Evolutionary conservation across 2,888 invertebrate genomes (phyloP).

Genomic region (Amphipoea lucens): DNA sequence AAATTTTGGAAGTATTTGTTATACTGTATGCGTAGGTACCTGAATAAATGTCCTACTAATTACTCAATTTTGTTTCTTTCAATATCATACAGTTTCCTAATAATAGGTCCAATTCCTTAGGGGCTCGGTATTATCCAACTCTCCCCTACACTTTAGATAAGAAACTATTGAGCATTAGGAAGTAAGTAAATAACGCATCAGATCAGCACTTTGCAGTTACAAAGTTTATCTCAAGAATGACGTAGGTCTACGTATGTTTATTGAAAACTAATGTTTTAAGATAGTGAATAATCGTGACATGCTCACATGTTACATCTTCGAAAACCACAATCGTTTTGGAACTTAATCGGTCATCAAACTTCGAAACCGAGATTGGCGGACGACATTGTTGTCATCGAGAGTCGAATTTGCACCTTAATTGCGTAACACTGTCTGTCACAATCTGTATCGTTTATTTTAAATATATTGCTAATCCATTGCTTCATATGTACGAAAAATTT

Average conservation of each 20-base stretch:
- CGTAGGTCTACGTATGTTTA: not conserved
- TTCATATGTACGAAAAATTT: not conserved
- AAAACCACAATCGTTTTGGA: not conserved
- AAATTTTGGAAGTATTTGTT: no score
- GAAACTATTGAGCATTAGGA: constrained; percentile 15
- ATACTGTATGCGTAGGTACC: no score
- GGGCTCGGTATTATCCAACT: no score
- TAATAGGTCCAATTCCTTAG: no score
- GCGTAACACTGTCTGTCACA: no score
- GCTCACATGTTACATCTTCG: not conserved
- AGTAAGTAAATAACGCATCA: constrained; percentile 22
- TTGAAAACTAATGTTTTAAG: constrained; percentile 5
- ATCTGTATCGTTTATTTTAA: no score
- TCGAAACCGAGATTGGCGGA: not conserved
- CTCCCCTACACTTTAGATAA: constrained; percentile 13
- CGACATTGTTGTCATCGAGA: not conserved
- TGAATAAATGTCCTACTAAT: no score
- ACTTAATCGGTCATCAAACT: not conserved
- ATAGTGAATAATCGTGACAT: not conserved
- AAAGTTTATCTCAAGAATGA: constrained; percentile 32
- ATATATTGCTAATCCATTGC: not conserved
- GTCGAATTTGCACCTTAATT: not conserved
- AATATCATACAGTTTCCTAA: no score
- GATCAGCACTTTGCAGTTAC: not conserved
- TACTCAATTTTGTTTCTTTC: no score